Conservation (phyloP, 1,140 invertebrate species). For the Hormaphis cornu region DNA sequence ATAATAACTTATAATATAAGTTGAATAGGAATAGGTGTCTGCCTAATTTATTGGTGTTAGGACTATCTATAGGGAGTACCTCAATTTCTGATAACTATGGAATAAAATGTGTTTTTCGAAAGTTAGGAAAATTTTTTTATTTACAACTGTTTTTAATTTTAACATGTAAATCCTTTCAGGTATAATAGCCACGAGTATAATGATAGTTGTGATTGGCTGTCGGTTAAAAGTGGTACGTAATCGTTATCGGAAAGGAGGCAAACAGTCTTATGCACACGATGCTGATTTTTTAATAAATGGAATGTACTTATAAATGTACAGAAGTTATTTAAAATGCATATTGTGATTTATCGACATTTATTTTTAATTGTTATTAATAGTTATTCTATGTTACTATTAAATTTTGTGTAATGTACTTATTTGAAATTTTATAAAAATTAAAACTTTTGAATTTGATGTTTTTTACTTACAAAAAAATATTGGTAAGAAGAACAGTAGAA, state of each 20-base stretch:
- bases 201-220: slow-evolving; percentile 71
- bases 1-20: too few species aligned
- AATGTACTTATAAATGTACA: slow-evolving; percentile 73
- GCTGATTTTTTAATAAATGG: slow-evolving; percentile 95
- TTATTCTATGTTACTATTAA: too few species aligned
- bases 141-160: not conserved
- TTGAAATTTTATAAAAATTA: too few species aligned
- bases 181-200: slow-evolving; percentile 56
- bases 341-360: slow-evolving; percentile 2
- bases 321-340: not conserved
- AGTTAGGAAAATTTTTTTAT: not conserved
- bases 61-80: too few species aligned
- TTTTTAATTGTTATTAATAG: not conserved
- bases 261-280: slow-evolving; percentile 82
- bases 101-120: not conserved
- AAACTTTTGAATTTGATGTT: too few species aligned
- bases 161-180: slow-evolving; percentile 45
- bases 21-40: too few species aligned
- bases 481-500: too few species aligned
- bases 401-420: too few species aligned
- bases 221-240: slow-evolving; percentile 63
- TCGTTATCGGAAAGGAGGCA: slow-evolving; percentile 61
- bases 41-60: too few species aligned
- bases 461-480: too few species aligned
- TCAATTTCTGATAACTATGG: too few species aligned